Percentiles rank a stretch among this genome's conserved stretches.
phyloP scores from a whole-genome alignment of 1,140 invertebrate genomes.

The Brachionus rotundiformis region DNA sequence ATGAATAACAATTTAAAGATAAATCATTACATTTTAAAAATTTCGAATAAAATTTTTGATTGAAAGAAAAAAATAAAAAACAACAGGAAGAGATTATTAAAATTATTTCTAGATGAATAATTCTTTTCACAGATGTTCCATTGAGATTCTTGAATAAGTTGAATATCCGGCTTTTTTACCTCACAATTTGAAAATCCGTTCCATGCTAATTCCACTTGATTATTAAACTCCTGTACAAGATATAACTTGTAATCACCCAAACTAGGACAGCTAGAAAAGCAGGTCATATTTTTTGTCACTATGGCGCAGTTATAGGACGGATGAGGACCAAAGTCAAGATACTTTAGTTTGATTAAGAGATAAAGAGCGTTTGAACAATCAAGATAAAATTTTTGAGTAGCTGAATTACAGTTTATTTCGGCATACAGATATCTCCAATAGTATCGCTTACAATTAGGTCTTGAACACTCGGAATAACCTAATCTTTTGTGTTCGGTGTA shows the following conservation, averaged over 20 bases:
- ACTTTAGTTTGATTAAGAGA: not conserved
- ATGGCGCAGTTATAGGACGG: conserved; percentile 1
- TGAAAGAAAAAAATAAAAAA: not conserved
- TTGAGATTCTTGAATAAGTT: not conserved
- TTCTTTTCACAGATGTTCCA: not conserved
- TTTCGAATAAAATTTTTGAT: too few species aligned
- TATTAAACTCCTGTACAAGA: not conserved
- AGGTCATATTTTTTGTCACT: not conserved
- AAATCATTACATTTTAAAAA: too few species aligned
- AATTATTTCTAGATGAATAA: not conserved
- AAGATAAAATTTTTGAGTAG: not conserved
- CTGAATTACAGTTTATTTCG: not conserved
- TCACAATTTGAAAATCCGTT: conserved; percentile 13
- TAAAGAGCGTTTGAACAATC: not conserved
- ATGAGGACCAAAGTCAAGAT: not conserved
- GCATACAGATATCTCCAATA: not conserved
- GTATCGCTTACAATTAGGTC: not conserved
- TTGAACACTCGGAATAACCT: not conserved
- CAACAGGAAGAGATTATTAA: not conserved
- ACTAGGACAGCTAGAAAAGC: not conserved
- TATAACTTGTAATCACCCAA: not conserved
- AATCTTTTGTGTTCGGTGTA: not conserved
- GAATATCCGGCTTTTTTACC: not conserved
- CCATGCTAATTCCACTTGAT: not conserved
- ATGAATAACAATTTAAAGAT: too few species aligned